A percentile compares a stretch with the other conserved stretches of the same genome.
Evolutionary conservation across 2,888 invertebrate genomes (phyloP).

Genomic region (Toxonevra muliebris): DNA sequence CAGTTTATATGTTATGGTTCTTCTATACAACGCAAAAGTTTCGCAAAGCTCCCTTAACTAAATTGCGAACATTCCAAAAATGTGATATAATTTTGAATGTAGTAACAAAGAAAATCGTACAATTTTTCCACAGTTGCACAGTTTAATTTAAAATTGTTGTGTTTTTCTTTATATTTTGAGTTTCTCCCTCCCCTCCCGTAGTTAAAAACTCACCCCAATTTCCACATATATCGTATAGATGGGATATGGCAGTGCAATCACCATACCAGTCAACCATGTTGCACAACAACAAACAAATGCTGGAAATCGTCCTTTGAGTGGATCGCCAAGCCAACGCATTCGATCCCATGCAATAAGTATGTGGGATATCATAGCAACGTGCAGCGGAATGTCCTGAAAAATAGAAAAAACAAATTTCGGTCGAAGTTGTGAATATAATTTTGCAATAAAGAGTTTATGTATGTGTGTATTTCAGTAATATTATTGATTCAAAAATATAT

Average conservation of each 20-base stretch:
- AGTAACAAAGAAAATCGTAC: too few relatives aligned
- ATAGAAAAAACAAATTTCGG: constrained; percentile 28
- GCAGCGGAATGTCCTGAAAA: constrained; percentile 75
- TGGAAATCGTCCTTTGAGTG: constrained; percentile 72
- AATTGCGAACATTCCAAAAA: not conserved
- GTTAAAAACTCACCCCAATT: constrained; percentile 69
- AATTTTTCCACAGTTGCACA: too few relatives aligned
- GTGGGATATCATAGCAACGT: constrained; percentile 76
- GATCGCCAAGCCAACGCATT: constrained; percentile 72
- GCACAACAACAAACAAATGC: constrained; percentile 75
- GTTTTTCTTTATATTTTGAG: constrained; percentile 8
- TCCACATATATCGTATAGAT: constrained; percentile 78
- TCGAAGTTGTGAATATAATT: not conserved
- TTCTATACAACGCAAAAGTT: too few relatives aligned
- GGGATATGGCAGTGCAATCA: constrained; percentile 77
- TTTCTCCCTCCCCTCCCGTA: not conserved
- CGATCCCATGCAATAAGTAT: constrained; percentile 75
- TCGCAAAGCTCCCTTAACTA: not conserved
- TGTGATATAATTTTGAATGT: not conserved
- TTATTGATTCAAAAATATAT: too few relatives aligned
- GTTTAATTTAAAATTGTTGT: constrained; percentile 9
- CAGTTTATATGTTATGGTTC: too few relatives aligned
- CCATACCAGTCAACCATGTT: constrained; percentile 77
- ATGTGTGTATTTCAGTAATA: too few relatives aligned
- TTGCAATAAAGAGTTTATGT: not conserved